Evolutionary conservation across 2,797 vertebrate genomes (phyloP).

Genomic region (Anolis apletophallus): DNA sequence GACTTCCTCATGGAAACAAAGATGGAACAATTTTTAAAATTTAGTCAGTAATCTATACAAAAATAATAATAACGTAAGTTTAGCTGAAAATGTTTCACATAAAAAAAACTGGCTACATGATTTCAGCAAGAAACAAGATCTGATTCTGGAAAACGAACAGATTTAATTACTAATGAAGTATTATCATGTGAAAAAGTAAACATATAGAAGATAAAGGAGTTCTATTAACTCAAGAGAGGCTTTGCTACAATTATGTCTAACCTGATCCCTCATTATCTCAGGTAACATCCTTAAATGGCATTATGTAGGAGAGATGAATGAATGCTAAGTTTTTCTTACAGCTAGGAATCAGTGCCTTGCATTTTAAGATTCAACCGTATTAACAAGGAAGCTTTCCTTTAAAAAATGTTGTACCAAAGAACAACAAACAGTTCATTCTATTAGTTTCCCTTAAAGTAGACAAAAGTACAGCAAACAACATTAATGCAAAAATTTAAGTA

Average conservation of each 20-base stretch:
- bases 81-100: slow-evolving; percentile 36
- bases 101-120: slow-evolving; percentile 53
- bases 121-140: slow-evolving; percentile 55
- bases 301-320: slow-evolving; percentile 65
- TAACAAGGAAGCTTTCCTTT: slow-evolving; percentile 51
- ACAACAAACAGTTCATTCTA: slow-evolving; percentile 55
- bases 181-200: slow-evolving; percentile 60
- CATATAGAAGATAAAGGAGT: slow-evolving; percentile 45
- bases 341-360: slow-evolving; percentile 61
- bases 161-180: slow-evolving; percentile 42
- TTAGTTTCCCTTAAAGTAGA: slow-evolving; percentile 51
- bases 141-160: slow-evolving; percentile 23
- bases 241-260: slow-evolving; percentile 51
- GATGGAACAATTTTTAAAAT: slow-evolving; percentile 14
- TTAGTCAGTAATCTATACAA: neutral
- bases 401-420: slow-evolving; percentile 49
- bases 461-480: slow-evolving; percentile 57
- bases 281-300: slow-evolving; percentile 63
- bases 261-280: slow-evolving; percentile 73
- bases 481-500: slow-evolving; percentile 59
- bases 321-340: slow-evolving; percentile 58
- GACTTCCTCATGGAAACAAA: slow-evolving; percentile 11
- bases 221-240: slow-evolving; percentile 6
- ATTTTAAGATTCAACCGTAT: slow-evolving; percentile 59
- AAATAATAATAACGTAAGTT: slow-evolving; percentile 34